A percentile compares a stretch with the other conserved stretches of the same genome.
phyloP scores from a whole-genome alignment of 1,140 invertebrate genomes.

The Aphelenchoides besseyi region DNA sequence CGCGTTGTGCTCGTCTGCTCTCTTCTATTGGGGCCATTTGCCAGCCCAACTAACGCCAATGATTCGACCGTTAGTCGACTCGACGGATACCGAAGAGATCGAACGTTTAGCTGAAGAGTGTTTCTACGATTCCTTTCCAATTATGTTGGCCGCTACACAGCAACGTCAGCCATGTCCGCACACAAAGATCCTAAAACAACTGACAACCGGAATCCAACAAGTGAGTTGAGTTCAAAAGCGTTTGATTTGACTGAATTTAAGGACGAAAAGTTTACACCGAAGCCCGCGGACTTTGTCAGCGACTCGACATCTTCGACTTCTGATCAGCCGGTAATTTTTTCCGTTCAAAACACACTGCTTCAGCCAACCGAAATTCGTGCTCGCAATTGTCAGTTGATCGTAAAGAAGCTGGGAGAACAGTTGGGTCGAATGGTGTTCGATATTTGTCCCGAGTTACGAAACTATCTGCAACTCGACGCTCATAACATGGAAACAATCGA shows the following conservation, averaged over 20 bases:
- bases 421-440: conserved; percentile 29
- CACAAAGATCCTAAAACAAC: conserved; percentile 45
- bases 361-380: conserved; percentile 17
- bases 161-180: conserved; percentile 44
- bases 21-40: conserved; percentile 43
- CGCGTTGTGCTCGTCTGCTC: conserved; percentile 36
- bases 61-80: conserved; percentile 30
- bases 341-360: not conserved
- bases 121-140: conserved; percentile 33
- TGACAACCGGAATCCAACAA: conserved; percentile 28
- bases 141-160: conserved; percentile 34
- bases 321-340: conserved; percentile 21
- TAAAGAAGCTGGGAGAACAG: conserved; percentile 19
- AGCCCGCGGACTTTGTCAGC: not conserved
- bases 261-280: conserved; percentile 21
- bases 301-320: conserved; percentile 1
- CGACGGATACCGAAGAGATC: conserved; percentile 2
- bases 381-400: conserved; percentile 37
- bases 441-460: conserved; percentile 33
- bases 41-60: conserved; percentile 46
- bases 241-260: conserved; percentile 5
- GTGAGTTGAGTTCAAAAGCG: not conserved
- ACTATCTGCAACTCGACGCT: conserved; percentile 15
- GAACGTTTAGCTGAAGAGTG: conserved; percentile 25
- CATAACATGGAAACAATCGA: conserved; percentile 22